Conservation (phyloP, 2,888 invertebrate genomes). For the Acronicta leporina region DNA sequence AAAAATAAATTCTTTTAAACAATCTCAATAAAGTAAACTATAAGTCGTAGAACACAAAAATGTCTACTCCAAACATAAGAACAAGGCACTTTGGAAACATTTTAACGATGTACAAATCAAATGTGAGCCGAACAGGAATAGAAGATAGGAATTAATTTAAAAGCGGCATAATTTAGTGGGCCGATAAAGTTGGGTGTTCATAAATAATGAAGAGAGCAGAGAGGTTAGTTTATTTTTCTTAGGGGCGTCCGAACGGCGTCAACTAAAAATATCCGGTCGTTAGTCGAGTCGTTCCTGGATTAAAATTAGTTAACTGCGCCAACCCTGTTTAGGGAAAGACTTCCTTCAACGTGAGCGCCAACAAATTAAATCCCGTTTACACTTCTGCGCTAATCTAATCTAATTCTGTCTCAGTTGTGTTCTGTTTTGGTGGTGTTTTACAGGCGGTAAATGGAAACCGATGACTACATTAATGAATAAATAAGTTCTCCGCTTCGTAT, state of each 20-base stretch:
- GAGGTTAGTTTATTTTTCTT: conserved; percentile 73
- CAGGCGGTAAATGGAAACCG: conserved; percentile 9
- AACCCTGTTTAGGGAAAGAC: conserved; percentile 62
- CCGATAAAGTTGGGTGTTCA: conserved; percentile 75
- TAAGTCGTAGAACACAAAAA: conserved; percentile 28
- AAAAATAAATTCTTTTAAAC: conserved; percentile 13
- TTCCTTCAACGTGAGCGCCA: conserved; percentile 60
- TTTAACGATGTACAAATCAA: conserved; percentile 52
- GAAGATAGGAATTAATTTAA: conserved; percentile 67
- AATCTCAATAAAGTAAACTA: conserved; percentile 13
- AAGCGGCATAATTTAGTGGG: conserved; percentile 68
- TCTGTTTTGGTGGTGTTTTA: conserved; percentile 34
- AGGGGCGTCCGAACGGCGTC: conserved; percentile 77
- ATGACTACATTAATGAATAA: conserved; percentile 4
- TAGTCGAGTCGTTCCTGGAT: conserved; percentile 72
- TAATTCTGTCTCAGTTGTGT: conserved; percentile 43
- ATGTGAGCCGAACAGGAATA: conserved; percentile 54
- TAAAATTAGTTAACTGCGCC: conserved; percentile 80
- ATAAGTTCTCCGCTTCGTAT: neutral
- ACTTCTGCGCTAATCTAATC: conserved; percentile 53
- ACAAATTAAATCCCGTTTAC: conserved; percentile 59
- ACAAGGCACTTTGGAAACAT: conserved; percentile 30
- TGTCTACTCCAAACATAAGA: conserved; percentile 37
- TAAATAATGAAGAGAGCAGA: conserved; percentile 76
- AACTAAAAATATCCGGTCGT: conserved; percentile 81